Percentiles rank a stretch among this genome's conserved stretches.
Conservation (phyloP, 2,888 invertebrate species). For the Sinhomidia bicolor region DNA sequence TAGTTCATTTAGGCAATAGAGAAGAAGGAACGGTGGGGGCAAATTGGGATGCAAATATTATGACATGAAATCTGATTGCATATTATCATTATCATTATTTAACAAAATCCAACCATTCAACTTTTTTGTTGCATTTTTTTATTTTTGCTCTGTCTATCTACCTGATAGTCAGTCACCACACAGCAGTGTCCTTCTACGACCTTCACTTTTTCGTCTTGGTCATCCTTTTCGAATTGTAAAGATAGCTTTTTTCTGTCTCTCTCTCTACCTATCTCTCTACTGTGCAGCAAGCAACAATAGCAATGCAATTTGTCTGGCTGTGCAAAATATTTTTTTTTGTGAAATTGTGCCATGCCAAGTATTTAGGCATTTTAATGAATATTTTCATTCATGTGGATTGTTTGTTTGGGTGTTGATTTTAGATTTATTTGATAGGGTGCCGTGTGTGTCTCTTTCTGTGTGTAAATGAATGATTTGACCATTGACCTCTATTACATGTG, state of each 20-base stretch:
- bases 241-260: slow-evolving; percentile 8
- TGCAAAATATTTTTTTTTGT: no score
- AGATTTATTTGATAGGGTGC: slow-evolving; percentile 2
- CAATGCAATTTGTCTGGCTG: no score
- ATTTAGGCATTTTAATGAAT: no score
- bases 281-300: background rate
- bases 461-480: no score
- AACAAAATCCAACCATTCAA: slow-evolving; percentile 2
- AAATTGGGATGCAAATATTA: background rate
- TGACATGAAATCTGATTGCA: background rate
- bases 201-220: slow-evolving; percentile 30
- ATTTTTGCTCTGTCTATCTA: background rate
- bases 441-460: no score
- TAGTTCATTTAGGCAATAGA: no score
- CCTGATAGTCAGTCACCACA: background rate
- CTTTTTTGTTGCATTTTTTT: background rate
- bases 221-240: background rate
- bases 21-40: no score
- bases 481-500: no score
- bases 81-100: no score
- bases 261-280: no score
- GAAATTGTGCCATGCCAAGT: no score
- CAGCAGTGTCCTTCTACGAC: slow-evolving; percentile 25
- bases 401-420: slow-evolving; percentile 28
- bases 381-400: no score